Conservation (phyloP, 1,140 invertebrate genomes). For the Atopsyche davidsoni region DNA sequence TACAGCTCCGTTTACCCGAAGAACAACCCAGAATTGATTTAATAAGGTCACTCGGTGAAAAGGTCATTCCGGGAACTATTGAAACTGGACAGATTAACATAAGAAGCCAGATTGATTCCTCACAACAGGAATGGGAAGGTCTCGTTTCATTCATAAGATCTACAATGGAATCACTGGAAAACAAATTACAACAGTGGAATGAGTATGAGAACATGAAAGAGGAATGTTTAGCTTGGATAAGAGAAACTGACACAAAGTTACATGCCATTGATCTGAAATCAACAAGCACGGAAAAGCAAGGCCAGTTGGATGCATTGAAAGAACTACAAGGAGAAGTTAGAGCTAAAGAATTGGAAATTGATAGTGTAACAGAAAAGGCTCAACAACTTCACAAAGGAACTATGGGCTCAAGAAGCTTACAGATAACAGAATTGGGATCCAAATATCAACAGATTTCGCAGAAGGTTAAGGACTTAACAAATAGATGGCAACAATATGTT, state of each 20-base stretch:
- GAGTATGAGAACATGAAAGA: conserved; percentile 88
- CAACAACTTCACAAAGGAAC: conserved; percentile 73
- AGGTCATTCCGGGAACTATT: conserved; percentile 83
- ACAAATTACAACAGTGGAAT: conserved; percentile 82
- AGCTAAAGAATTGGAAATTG: conserved; percentile 88
- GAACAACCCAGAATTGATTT: conserved; percentile 78
- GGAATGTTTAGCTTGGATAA: conserved; percentile 79
- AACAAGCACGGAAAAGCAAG: conserved; percentile 74
- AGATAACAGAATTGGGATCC: conserved; percentile 79
- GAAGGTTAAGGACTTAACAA: conserved; percentile 85
- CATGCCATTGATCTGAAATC: conserved; percentile 85
- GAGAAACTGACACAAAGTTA: conserved; percentile 79
- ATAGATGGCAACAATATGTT: conserved; percentile 89
- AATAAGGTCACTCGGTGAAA: conserved; percentile 75
- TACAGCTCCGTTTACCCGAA: conserved; percentile 72
- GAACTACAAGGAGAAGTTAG: conserved; percentile 80
- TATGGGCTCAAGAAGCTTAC: conserved; percentile 56
- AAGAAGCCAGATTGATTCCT: conserved; percentile 75
- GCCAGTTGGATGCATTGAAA: conserved; percentile 74
- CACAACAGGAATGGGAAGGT: conserved; percentile 87
- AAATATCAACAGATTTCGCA: conserved; percentile 87
- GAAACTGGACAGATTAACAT: conserved; percentile 82
- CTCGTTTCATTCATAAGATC: conserved; percentile 67
- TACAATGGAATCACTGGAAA: conserved; percentile 70
- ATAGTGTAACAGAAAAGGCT: conserved; percentile 83